Evolutionary conservation across 53 echinoderm and acorn worm genomes (phyloP).

Genomic region (Holothuria scabra): DNA sequence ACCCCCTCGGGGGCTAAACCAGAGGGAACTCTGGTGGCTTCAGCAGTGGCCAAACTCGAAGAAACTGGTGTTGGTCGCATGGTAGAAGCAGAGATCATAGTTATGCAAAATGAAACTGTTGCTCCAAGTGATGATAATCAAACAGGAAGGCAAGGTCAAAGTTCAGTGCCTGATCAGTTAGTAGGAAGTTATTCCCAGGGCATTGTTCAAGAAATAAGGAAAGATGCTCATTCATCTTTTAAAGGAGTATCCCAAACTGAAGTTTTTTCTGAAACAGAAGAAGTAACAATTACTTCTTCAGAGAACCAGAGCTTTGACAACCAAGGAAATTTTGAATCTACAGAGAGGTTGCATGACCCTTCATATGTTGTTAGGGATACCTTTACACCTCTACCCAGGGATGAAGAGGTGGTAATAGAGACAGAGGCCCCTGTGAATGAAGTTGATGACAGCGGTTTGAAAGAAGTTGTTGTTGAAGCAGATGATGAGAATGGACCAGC

Average conservation of each 20-base stretch:
- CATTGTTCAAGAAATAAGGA: no score
- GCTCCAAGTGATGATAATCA: neutral
- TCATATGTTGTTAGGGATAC: neutral
- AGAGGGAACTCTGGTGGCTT: conserved; percentile 5
- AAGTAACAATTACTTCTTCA: no score
- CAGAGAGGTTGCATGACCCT: neutral
- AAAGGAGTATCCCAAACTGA: no score
- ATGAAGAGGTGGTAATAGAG: neutral
- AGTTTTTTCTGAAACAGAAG: conserved; percentile 1
- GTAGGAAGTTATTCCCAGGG: no score
- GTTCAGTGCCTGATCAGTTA: no score
- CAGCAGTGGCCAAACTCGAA: conserved; percentile 12
- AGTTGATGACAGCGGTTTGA: neutral
- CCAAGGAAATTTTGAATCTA: neutral
- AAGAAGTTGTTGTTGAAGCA: neutral
- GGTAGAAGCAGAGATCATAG: neutral
- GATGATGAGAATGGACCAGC: conserved; percentile 26
- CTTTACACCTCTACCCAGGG: neutral
- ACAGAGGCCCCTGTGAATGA: neutral
- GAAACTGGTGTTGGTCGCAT: neutral
- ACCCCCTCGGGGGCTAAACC: neutral
- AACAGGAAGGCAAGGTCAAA: neutral
- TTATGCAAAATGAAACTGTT: neutral
- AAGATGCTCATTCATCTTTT: no score
- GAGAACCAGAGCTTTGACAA: no score